Evolutionary conservation across 2,113 vertebrate species (phyloP).

Genomic region (Hippolais icterina): DNA sequence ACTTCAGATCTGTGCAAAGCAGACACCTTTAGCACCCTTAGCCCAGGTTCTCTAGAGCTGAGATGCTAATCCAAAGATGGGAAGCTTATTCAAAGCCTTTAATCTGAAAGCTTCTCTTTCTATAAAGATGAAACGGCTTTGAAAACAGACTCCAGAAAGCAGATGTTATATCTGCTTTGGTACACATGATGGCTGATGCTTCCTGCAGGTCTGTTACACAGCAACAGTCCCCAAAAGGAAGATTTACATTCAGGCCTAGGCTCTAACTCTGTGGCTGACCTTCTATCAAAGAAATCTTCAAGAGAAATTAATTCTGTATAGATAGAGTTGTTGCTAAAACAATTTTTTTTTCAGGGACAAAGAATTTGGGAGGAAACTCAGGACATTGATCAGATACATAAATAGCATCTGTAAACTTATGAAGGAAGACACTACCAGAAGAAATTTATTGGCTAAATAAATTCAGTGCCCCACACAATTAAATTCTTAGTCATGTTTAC

Average conservation of each 20-base stretch:
- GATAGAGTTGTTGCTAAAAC: not conserved
- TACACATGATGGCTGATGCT: not conserved
- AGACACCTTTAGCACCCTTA: not conserved
- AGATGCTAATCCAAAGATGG: not conserved
- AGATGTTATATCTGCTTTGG: not conserved
- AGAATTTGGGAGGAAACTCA: not conserved
- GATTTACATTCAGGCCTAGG: not conserved
- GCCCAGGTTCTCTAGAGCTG: not conserved
- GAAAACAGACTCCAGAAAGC: not conserved
- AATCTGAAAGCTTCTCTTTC: not conserved
- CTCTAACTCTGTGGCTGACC: not conserved
- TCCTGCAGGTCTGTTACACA: not conserved
- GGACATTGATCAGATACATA: not conserved
- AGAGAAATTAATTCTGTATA: not conserved
- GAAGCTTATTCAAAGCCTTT: not conserved
- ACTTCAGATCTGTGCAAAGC: not conserved
- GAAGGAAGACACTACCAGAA: not conserved
- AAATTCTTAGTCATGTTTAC: not conserved
- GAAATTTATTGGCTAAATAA: conserved; percentile 28
- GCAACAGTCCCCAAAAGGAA: not conserved
- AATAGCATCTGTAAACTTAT: not conserved
- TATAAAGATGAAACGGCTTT: not conserved
- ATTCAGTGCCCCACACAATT: not conserved
- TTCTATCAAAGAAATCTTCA: not conserved
- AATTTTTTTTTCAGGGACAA: not conserved